A percentile compares a stretch with the other conserved stretches of the same genome.
Conservation (phyloP, 2,888 invertebrate species). For the Griposia aprilina region DNA sequence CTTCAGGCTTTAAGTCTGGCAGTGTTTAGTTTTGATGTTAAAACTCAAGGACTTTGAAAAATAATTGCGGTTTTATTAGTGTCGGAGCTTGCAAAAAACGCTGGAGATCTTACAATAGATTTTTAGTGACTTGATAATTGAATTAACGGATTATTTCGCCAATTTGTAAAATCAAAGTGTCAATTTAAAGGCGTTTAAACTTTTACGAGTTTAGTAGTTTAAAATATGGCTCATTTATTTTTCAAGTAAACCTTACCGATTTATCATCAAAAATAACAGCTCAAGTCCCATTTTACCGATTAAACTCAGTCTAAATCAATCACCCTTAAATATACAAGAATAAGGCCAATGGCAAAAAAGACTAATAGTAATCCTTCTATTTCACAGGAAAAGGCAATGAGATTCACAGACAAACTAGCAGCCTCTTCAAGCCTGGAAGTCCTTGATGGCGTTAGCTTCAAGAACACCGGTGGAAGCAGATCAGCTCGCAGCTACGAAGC, state of each 20-base stretch:
- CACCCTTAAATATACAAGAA: not conserved
- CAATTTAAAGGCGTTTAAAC: not conserved
- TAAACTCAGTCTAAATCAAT: not conserved
- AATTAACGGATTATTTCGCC: constrained; percentile 16
- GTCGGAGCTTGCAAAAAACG: constrained; percentile 17
- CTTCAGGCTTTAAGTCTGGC: constrained; percentile 28
- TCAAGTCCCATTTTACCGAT: not conserved
- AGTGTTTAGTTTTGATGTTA: constrained; percentile 53
- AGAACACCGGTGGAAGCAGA: constrained; percentile 85
- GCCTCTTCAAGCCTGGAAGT: constrained; percentile 84
- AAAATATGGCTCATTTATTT: constrained; percentile 37
- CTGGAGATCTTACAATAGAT: constrained; percentile 3
- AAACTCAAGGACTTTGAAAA: constrained; percentile 64
- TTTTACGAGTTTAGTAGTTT: not conserved
- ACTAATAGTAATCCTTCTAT: constrained; percentile 44
- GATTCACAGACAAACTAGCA: constrained; percentile 86
- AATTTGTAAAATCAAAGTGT: not conserved
- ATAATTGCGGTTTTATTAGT: constrained; percentile 53
- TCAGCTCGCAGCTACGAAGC: constrained; percentile 87
- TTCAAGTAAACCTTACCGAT: constrained; percentile 40
- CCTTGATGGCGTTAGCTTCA: constrained; percentile 84
- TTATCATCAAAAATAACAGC: constrained; percentile 40
- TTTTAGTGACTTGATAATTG: not conserved
- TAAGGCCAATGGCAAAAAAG: not conserved
- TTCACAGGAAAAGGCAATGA: constrained; percentile 88